A percentile compares a stretch with the other conserved stretches of the same genome.
Conservation (phyloP, 2,888 invertebrate species). For the Prosapia bicincta region DNA sequence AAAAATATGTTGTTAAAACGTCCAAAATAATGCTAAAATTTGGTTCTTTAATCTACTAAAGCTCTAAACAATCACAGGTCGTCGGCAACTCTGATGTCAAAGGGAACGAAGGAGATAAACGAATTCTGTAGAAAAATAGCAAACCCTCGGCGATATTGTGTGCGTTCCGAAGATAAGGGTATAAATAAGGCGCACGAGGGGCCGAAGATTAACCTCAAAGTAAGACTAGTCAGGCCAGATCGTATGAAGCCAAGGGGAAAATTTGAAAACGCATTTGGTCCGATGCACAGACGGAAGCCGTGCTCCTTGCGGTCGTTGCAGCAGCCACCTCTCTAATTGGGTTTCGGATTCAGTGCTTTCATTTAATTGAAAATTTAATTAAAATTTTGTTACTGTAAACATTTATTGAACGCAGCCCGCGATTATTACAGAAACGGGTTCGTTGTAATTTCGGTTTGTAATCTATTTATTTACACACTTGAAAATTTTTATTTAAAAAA, state of each 20-base stretch:
- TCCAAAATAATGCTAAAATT: too few relatives aligned
- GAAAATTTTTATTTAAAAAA: too few relatives aligned
- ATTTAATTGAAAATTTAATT: background rate
- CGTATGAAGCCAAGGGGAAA: background rate
- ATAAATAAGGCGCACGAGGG: background rate
- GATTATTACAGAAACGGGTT: background rate
- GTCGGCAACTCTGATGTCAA: too few relatives aligned
- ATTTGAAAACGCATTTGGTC: slow-evolving; percentile 2
- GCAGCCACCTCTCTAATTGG: background rate
- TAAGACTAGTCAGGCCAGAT: background rate
- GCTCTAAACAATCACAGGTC: too few relatives aligned
- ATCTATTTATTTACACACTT: too few relatives aligned
- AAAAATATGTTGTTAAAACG: too few relatives aligned
- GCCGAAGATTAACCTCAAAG: background rate
- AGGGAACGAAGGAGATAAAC: background rate
- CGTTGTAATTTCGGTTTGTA: too few relatives aligned
- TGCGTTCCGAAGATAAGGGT: background rate
- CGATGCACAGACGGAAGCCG: background rate
- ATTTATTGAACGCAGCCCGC: background rate
- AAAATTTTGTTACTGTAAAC: background rate
- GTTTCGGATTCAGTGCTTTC: background rate
- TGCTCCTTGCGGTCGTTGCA: background rate
- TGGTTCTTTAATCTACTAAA: too few relatives aligned
- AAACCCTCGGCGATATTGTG: background rate
- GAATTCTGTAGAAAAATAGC: background rate